Evolutionary conservation across 2,888 invertebrate species (phyloP), one percentile per base, ranked within the genome.

Genomic region (Microctonus aethiopoides): DNA sequence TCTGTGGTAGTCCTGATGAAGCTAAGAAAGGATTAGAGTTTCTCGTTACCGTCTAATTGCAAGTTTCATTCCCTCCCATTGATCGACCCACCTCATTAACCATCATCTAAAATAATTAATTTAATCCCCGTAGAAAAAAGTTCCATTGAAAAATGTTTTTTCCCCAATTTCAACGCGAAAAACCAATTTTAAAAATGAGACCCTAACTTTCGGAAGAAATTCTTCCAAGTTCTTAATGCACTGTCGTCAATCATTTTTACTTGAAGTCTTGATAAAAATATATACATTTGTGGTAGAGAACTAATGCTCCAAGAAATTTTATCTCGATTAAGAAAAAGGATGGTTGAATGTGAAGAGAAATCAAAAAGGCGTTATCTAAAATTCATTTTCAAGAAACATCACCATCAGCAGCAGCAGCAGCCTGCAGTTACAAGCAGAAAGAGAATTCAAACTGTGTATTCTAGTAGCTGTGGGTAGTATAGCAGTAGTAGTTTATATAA

Each of bases 281-380:
- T 39, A n/a, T n/a, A 39, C n/a, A n/a, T n/a, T 39, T 39, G 9
- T 2, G n/a, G 13, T 4, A n/a, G 3, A n/a, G 13, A 39, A 39
- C 39, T 13, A 39, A 13, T 39, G 39, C n/a, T 39, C n/a, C 39
- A 13, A 39, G 39, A 39, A 39, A 39, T 39, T 39, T 39, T 39
- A 39, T 39, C 39, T 39, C 39, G n/a, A 13, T 39, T 39, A 39
- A 39, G 11, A n/a, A 5, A 5, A n/a, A n/a, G n/a, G 39, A n/a
- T 39, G 39, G 39, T 39, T 39, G 39, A 39, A n/a, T 39, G n/a
- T n/a, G n/a, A n/a, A n/a, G 39, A n/a, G n/a, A 39, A 39, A 74
- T 74, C 72, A 72, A 72, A 74, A 72, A 72, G 67, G 62, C 68
- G 69, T 72, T 72, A n/a, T 39, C 61, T 52, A 11, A n/a, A 39